Percentiles rank a stretch among this genome's conserved stretches.
These are phyloP conservation scores for Chionomys nivalis DNA, from an alignment of 2,113 vertebrate genomes.

Conservation along the genomic window DNA sequence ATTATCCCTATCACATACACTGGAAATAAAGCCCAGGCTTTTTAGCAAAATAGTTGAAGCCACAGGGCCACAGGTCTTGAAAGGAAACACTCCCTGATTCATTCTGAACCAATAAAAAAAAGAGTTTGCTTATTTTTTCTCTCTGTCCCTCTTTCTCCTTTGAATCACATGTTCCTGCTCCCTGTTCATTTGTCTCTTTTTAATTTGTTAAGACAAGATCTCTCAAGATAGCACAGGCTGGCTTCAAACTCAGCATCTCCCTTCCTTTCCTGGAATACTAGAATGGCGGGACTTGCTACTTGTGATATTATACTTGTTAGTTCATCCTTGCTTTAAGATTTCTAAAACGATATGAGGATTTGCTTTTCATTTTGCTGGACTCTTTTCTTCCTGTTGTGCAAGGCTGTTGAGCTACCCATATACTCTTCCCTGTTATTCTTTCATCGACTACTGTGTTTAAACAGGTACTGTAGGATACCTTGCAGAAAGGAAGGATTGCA, in stretches of 20 bases:
- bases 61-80: not conserved
- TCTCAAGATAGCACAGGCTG: not conserved
- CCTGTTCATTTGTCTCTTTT: not conserved
- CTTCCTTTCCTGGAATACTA: not conserved
- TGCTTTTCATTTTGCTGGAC: not conserved
- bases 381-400: not conserved
- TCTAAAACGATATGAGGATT: not conserved
- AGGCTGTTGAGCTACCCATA: not conserved
- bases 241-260: not conserved
- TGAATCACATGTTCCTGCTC: not conserved
- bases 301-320: not conserved
- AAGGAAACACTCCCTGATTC: not conserved
- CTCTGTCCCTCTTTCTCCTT: not conserved
- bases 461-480: not conserved
- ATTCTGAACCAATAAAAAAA: constrained; percentile 5
- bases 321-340: not conserved
- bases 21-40: constrained; percentile 27
- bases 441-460: not conserved
- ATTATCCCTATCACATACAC: not conserved
- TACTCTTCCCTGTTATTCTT: not conserved
- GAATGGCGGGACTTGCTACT: not conserved
- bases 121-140: constrained; percentile 2
- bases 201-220: not conserved
- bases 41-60: constrained; percentile 45
- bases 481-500: not conserved